Evolutionary conservation across 2,888 invertebrate genomes (phyloP).

Genomic region (Caenorhabditis sp.): DNA sequence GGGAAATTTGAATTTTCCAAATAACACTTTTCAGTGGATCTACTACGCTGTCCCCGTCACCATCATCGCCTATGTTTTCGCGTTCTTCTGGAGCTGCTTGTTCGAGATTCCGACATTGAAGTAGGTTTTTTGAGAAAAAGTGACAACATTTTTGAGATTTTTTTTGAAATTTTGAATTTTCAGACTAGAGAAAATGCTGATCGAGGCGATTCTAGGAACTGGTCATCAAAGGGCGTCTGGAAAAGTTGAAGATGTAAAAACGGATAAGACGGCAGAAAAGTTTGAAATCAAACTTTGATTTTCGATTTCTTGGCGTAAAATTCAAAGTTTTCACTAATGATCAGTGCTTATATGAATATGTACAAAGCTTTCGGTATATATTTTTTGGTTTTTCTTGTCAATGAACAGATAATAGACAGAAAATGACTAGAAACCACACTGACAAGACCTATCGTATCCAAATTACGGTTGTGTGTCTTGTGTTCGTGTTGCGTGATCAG

Average conservation of each 20-base stretch:
- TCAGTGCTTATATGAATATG: no score
- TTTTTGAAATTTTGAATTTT: constrained; percentile 8
- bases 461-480: no score
- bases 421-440: no score
- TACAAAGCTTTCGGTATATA: no score
- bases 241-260: constrained; percentile 36
- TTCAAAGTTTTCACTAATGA: not conserved
- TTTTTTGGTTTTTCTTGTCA: no score
- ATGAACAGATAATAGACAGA: no score
- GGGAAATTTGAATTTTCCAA: not conserved
- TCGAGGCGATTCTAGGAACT: constrained; percentile 34
- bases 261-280: not conserved
- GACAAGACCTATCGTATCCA: no score
- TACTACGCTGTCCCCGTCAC: constrained; percentile 48
- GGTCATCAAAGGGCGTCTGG: constrained; percentile 29
- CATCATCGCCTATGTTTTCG: constrained; percentile 45
- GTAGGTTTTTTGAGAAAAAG: constrained; percentile 1
- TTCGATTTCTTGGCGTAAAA: not conserved
- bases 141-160: not conserved
- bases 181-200: constrained; percentile 52
- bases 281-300: not conserved
- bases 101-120: constrained; percentile 66
- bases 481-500: no score
- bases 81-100: constrained; percentile 69
- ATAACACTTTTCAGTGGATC: constrained; percentile 55